Evolutionary conservation across 1,140 invertebrate genomes (phyloP), one percentile per base, ranked within the genome.

Genomic region (Eulimnadia texana): DNA sequence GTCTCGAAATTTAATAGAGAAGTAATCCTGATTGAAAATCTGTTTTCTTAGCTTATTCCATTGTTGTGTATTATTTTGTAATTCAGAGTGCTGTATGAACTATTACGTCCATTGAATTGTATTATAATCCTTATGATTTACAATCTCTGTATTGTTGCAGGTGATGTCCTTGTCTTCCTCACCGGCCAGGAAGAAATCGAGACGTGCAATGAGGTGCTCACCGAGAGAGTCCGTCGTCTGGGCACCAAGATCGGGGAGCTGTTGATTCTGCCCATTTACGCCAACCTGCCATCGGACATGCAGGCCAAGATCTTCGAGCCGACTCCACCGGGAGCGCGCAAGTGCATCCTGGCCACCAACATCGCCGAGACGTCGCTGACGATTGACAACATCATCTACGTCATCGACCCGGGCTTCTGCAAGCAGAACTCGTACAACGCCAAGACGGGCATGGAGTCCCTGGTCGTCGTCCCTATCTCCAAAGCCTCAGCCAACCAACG

Each of bases 381-480:
- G 1, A 99, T 99, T 66, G 96, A 99, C 72, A 98, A 98, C 67
- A 99, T 99, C 64, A 88, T 93, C 55, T 99, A 96, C 77, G 97
- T 99, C 0, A 98, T 99, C 66, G 97, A 99, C 80, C 93, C 95
- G 19, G 97, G 96, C 1, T 99, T 98, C 76, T 93, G 92, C 50
- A 99, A 99, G 73, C 94, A 98, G 76, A 99, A 98, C 72, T 96
- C 95, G 73, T 99, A 97, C 70, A 98, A 99, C 79, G 93, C 96
- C 0, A 79, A 91, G 64, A 96, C 93, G 11, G 93, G 96, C 19
- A 98, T 99, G 90, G 96, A 99, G 71, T 96, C 93, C 68, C 78
- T 99, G 49, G 88, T 96, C 76, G 91, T 99, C 2, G 93, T 94
- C 13, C 97, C 96, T 13, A 95, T 99, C 58, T 98, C 95, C 3